Conservation (phyloP, 2,888 invertebrate species). For the Flexamia atlantica region DNA sequence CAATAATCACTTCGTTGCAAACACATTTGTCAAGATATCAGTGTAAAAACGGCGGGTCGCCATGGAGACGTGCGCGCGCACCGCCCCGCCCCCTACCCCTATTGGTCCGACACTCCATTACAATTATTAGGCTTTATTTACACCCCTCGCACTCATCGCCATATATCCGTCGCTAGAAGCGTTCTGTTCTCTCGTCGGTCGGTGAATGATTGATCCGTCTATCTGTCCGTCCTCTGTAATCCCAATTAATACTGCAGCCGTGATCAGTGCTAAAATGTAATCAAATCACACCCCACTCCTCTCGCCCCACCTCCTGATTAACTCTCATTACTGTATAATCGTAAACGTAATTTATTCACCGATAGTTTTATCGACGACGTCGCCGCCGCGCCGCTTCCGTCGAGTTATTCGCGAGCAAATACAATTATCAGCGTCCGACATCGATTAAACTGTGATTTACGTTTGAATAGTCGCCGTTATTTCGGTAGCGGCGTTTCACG, state of each 20-base stretch:
- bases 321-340: slow-evolving; percentile 29
- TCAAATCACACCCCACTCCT: slow-evolving; percentile 17
- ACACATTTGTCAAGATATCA: slow-evolving; percentile 58
- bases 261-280: slow-evolving; percentile 37
- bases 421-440: slow-evolving; percentile 12
- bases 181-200: slow-evolving; percentile 43
- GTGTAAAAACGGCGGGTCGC: slow-evolving; percentile 44
- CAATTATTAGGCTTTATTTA: slow-evolving; percentile 64
- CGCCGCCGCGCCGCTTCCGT: not conserved
- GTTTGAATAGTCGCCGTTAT: slow-evolving; percentile 18
- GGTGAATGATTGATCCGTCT: slow-evolving; percentile 52
- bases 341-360: slow-evolving; percentile 48
- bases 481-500: not conserved
- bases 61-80: slow-evolving; percentile 55
- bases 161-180: slow-evolving; percentile 60
- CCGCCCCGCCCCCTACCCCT: slow-evolving; percentile 37
- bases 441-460: slow-evolving; percentile 43
- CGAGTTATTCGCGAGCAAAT: slow-evolving; percentile 18
- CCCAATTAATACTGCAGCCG: slow-evolving; percentile 47
- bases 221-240: slow-evolving; percentile 34
- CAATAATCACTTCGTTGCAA: slow-evolving; percentile 56
- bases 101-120: slow-evolving; percentile 64
- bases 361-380: slow-evolving; percentile 39
- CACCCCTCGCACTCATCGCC: slow-evolving; percentile 63
- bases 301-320: slow-evolving; percentile 17